Conservation (phyloP, 2,797 vertebrate genomes). For the Melanotaenia nigrans region DNA sequence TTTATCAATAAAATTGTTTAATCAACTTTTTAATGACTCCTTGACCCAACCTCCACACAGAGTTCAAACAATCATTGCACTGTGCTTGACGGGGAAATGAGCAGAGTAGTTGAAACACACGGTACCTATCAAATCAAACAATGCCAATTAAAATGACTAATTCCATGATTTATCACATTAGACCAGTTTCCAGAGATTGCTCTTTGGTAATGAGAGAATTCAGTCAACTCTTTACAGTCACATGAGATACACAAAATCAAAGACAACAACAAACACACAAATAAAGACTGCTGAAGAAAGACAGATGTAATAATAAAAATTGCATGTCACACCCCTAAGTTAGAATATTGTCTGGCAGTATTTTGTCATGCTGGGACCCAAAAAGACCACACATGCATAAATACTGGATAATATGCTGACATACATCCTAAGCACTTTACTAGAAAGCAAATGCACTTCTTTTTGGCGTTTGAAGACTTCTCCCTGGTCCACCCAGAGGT, state of each 20-base stretch:
- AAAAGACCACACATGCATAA: slow-evolving; percentile 14
- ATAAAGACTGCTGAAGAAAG: slow-evolving; percentile 20
- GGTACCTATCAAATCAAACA: slow-evolving; percentile 67
- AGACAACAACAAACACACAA: slow-evolving; percentile 29
- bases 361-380: slow-evolving; percentile 34
- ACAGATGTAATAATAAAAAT: slow-evolving; percentile 31
- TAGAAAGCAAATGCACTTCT: not conserved
- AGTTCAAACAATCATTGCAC: slow-evolving; percentile 36
- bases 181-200: slow-evolving; percentile 63
- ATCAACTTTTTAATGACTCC: slow-evolving; percentile 4
- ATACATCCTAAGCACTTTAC: not conserved
- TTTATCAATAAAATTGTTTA: not conserved
- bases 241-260: slow-evolving; percentile 15
- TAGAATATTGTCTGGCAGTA: slow-evolving; percentile 35
- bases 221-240: slow-evolving; percentile 42
- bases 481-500: not conserved
- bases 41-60: slow-evolving; percentile 15
- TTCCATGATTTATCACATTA: slow-evolving; percentile 73
- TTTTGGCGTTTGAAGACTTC: not conserved
- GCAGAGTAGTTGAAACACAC: slow-evolving; percentile 73
- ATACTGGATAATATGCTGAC: not conserved
- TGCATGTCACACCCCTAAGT: slow-evolving; percentile 36
- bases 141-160: slow-evolving; percentile 73
- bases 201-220: slow-evolving; percentile 51
- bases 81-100: slow-evolving; percentile 66